Percentiles rank a stretch among this genome's conserved stretches.
phyloP scores from a whole-genome alignment of 92 coral and sea anemone species.

The Pocillopora meandrina region DNA sequence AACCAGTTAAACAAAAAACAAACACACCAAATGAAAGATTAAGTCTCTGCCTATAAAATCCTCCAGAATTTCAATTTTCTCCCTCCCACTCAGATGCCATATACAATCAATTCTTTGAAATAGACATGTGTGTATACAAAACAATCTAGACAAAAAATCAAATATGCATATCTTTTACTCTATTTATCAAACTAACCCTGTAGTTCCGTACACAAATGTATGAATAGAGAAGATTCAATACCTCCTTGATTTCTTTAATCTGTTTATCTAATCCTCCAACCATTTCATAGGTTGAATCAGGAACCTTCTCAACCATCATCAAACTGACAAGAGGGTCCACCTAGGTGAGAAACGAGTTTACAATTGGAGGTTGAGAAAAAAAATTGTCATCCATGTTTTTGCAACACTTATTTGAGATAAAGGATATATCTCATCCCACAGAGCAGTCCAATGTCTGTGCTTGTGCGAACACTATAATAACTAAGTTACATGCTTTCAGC shows the following conservation, averaged over 20 bases:
- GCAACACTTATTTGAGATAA: no score
- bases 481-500: no score
- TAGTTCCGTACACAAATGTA: background rate
- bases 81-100: no score
- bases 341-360: conserved; percentile 3
- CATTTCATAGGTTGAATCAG: conserved; percentile 99
- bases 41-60: background rate
- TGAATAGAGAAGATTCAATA: conserved; percentile 5
- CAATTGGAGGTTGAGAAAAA: background rate
- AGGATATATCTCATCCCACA: no score
- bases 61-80: no score
- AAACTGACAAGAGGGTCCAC: conserved; percentile 98
- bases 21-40: no score
- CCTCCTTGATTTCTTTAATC: conserved; percentile 99
- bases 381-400: background rate
- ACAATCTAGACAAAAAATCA: no score
- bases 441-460: no score
- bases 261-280: conserved; percentile 99
- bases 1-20: background rate
- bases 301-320: conserved; percentile 99
- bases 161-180: no score
- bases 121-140: no score
- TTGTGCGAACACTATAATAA: no score
- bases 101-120: no score
- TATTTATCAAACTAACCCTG: background rate